phyloP scores from a whole-genome alignment of 2,113 vertebrate genomes.

The Larimichthys polyactis region DNA sequence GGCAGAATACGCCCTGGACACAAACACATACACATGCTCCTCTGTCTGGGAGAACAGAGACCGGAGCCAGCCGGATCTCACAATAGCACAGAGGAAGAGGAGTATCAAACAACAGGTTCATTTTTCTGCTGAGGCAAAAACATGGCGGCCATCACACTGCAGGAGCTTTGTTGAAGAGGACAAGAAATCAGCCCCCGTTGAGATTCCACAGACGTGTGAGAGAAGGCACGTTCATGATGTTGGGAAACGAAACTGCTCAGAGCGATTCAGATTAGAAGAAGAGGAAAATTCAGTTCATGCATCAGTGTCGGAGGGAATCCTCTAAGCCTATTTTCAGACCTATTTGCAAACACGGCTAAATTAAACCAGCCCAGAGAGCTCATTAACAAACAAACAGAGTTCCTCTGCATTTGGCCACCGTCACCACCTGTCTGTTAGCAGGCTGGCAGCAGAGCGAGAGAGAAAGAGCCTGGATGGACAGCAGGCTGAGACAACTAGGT shows the following conservation, averaged over 20 bases:
- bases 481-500: conserved; percentile 60
- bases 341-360: conserved; percentile 7
- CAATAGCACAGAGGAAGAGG: conserved; percentile 70
- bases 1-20: conserved; percentile 20
- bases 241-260: conserved; percentile 5
- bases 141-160: conserved; percentile 64
- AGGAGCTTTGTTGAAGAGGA: conserved; percentile 68
- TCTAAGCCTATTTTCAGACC: conserved; percentile 11
- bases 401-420: conserved; percentile 14
- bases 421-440: conserved; percentile 43
- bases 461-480: conserved; percentile 3
- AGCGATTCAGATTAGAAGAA: not conserved
- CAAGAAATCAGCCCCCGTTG: conserved; percentile 61
- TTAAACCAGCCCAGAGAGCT: conserved; percentile 15
- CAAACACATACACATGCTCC: conserved; percentile 20
- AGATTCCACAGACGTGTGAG: conserved; percentile 79
- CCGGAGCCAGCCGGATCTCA: conserved; percentile 62
- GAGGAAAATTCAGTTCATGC: not conserved
- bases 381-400: conserved; percentile 1
- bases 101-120: conserved; percentile 76
- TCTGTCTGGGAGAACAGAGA: conserved; percentile 48
- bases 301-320: not conserved
- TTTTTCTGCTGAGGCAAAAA: conserved; percentile 70
- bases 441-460: conserved; percentile 8
- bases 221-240: conserved; percentile 33